These are phyloP conservation scores for Amaurobius ferox DNA, from an alignment of 2,888 invertebrate genomes.

Conservation along the genomic window DNA sequence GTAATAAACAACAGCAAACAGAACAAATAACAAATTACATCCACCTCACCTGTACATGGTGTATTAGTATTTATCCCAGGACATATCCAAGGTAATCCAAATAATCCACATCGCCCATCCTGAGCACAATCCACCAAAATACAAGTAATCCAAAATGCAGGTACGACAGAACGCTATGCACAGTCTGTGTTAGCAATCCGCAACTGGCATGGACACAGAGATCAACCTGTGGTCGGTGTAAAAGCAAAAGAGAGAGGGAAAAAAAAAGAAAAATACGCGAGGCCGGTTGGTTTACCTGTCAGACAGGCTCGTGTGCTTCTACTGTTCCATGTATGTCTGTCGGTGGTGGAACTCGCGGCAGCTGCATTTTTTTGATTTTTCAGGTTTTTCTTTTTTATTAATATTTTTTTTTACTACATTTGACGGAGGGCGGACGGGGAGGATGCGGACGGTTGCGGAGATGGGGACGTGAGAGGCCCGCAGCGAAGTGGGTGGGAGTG, in stretches of 20 bases:
- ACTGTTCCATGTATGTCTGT: neutral
- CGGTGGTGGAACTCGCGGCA: neutral
- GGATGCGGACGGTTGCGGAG: neutral
- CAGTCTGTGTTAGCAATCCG: neutral
- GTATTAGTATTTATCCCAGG: neutral
- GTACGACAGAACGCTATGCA: neutral
- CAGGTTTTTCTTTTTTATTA: neutral
- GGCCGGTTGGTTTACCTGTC: conserved; percentile 45
- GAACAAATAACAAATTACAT: too few species aligned
- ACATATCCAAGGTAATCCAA: neutral
- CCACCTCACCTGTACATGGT: neutral
- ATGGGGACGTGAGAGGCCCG: neutral
- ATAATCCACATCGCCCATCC: neutral
- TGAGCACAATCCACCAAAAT: neutral
- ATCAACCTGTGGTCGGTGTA: neutral
- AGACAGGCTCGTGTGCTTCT: conserved; percentile 18
- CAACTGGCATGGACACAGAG: neutral
- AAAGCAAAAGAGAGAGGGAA: too few species aligned
- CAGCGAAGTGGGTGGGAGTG: neutral
- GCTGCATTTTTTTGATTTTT: neutral
- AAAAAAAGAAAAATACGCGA: neutral
- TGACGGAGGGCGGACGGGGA: neutral
- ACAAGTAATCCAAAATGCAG: neutral
- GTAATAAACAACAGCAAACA: too few species aligned
- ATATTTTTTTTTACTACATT: neutral